Evolutionary conservation across 1,140 invertebrate species (phyloP).

Genomic region (Musca domestica): DNA sequence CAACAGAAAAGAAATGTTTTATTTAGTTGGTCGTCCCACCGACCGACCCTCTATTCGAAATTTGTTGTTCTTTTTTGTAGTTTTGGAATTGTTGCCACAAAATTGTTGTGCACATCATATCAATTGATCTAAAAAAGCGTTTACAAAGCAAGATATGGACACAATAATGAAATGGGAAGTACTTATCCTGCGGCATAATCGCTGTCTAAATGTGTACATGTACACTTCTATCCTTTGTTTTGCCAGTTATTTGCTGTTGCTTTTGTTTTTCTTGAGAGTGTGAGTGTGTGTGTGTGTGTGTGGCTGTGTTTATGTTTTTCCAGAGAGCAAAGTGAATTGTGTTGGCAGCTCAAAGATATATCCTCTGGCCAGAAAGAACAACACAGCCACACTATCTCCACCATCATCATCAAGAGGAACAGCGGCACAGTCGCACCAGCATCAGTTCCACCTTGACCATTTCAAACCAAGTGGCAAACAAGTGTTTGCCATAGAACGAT

Average conservation of each 20-base stretch:
- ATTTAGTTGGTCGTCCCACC: too few species aligned
- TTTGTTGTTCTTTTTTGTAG: too few species aligned
- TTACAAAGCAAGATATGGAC: slow-evolving; percentile 15
- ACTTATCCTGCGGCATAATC: slow-evolving; percentile 20
- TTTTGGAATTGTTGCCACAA: neutral
- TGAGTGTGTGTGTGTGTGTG: too few species aligned
- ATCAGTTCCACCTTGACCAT: too few species aligned
- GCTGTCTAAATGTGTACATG: neutral
- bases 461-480: slow-evolving; percentile 7
- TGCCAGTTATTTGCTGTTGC: too few species aligned
- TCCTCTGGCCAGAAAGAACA: neutral
- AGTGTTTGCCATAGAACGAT: neutral
- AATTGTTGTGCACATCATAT: slow-evolving; percentile 12
- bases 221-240: neutral
- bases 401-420: too few species aligned
- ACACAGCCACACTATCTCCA: neutral
- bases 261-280: too few species aligned
- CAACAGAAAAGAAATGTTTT: too few species aligned
- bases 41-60: neutral
- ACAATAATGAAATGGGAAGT: slow-evolving; percentile 22
- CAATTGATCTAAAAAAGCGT: slow-evolving; percentile 16
- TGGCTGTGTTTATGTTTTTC: neutral
- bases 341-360: neutral
- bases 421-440: too few species aligned
- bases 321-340: slow-evolving; percentile 14